A percentile compares a stretch with the other conserved stretches of the same genome.
phyloP scores from a whole-genome alignment of 2,797 vertebrate species.

The Melanotaenia boesemani region DNA sequence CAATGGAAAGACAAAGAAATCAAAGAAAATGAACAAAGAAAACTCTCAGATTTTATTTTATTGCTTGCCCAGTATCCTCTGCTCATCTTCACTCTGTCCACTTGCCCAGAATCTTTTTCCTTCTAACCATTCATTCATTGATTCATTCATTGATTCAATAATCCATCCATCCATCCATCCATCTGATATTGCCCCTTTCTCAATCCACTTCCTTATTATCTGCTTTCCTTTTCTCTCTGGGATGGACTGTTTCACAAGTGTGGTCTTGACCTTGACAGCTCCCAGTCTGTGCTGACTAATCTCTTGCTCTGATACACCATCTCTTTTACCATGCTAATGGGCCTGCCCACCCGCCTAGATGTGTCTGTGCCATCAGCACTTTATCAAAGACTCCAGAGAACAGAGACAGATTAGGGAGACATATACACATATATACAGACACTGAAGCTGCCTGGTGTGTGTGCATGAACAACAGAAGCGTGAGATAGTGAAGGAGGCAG shows the following conservation, averaged over 20 bases:
- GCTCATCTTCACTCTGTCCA: slow-evolving; percentile 4
- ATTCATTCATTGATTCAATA: slow-evolving; percentile 37
- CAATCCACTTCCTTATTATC: slow-evolving; percentile 40
- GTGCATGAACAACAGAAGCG: slow-evolving; percentile 63
- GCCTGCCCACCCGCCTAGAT: slow-evolving; percentile 63
- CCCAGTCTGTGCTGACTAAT: slow-evolving; percentile 83
- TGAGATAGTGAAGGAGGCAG: slow-evolving; percentile 52
- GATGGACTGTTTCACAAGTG: slow-evolving; percentile 80
- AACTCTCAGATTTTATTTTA: slow-evolving; percentile 24
- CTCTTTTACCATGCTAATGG: slow-evolving; percentile 85
- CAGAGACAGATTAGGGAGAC: slow-evolving; percentile 78
- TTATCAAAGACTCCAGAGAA: slow-evolving; percentile 82
- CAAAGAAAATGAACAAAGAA: slow-evolving; percentile 30
- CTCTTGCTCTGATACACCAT: slow-evolving; percentile 82
- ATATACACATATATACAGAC: slow-evolving; percentile 51
- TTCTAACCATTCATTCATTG: slow-evolving; percentile 22
- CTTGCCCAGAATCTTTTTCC: slow-evolving; percentile 16
- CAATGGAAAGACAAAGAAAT: slow-evolving; percentile 4
- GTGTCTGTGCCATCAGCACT: slow-evolving; percentile 82
- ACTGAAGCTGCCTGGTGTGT: slow-evolving; percentile 56
- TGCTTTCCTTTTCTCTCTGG: slow-evolving; percentile 52
- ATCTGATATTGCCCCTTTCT: slow-evolving; percentile 52
- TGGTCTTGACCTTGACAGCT: slow-evolving; percentile 86
- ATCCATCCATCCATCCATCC: slow-evolving; percentile 1
- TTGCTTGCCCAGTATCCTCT: slow-evolving; percentile 26